Evolutionary conservation across 2,888 invertebrate species (phyloP), one percentile per base, ranked within the genome.

Genomic region (Diaperis boleti): DNA sequence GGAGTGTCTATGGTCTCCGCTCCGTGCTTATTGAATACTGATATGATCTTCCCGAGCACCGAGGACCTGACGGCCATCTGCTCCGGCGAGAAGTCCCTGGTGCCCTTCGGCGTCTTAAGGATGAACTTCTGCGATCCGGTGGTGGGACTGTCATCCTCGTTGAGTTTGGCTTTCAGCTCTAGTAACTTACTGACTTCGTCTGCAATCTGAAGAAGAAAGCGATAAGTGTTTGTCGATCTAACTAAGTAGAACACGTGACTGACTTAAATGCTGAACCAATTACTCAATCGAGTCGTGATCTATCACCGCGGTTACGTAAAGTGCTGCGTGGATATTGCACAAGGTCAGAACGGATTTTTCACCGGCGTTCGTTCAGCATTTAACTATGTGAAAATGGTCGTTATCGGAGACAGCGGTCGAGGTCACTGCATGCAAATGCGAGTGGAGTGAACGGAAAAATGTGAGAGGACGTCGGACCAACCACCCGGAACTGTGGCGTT

Each of bases 1-100:
- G 98, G 98, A 15, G 98, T 98, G 77, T 99, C 99, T 77, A 99
- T 97, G 13, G 96, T 95, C 78, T 96, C 96, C 11, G 97, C 99
- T 31, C 99, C 99, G 77, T 99, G 98, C 68, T 91, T 91, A 79
- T 98, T 96, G 79, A 99, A 99, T 57, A 96, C 92, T 2, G 87
- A 81, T 14, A 93, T 86, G 67, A 99, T 94, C 81, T 92, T 95
- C 64, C 92, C 88, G 69, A 99, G 84, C 0, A 96, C 94, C 63
- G 87, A 85, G 74, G 94, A 90, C 20, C 98, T 87, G 62, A 99
- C 85, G 0, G 94, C 90, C 97, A 98, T 99, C 82, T 98, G 96
- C 73, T 92, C 90, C 0, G 98, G 96, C 62, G 88, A 91, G 83
- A 94, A 98, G 80, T 99, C 99, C 59, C 97, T 85, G 0, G 98